phyloP scores from a whole-genome alignment of 2,797 vertebrate genomes.

The Enteromius paludinosus region DNA sequence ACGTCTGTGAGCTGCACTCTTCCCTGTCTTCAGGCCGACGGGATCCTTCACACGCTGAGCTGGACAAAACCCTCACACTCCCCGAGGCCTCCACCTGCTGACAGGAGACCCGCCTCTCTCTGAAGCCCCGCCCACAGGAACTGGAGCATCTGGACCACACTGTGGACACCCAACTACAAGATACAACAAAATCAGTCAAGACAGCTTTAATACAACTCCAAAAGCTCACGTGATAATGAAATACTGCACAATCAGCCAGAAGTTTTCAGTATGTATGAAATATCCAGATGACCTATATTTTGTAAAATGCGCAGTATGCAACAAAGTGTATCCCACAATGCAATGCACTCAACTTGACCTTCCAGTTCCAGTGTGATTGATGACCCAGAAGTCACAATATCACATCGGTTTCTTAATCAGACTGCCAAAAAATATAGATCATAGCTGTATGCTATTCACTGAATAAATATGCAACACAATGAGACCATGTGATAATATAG shows the following conservation, averaged over 20 bases:
- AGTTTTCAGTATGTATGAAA: not conserved
- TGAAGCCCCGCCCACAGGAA: slow-evolving; percentile 81
- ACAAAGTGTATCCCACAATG: not conserved
- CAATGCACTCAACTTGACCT: slow-evolving; percentile 9
- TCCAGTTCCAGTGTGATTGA: not conserved
- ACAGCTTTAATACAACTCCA: not conserved
- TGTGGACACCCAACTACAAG: slow-evolving; percentile 80
- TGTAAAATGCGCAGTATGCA: not conserved
- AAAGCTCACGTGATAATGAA: not conserved
- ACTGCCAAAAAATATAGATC: not conserved
- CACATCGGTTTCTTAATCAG: not conserved
- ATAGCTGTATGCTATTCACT: not conserved
- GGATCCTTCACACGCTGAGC: slow-evolving; percentile 62
- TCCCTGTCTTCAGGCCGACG: slow-evolving; percentile 71
- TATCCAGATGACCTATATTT: not conserved
- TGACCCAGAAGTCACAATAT: not conserved
- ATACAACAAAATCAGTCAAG: not conserved
- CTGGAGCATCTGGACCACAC: slow-evolving; percentile 85
- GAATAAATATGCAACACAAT: not conserved
- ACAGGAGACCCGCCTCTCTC: slow-evolving; percentile 78
- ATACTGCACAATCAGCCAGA: not conserved
- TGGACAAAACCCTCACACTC: slow-evolving; percentile 55
- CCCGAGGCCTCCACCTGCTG: slow-evolving; percentile 73
- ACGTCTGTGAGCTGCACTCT: slow-evolving; percentile 73
- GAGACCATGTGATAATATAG: not conserved